Evolutionary conservation across 2,797 vertebrate genomes (phyloP).

Genomic region (Tympanoctomys barrerae): DNA sequence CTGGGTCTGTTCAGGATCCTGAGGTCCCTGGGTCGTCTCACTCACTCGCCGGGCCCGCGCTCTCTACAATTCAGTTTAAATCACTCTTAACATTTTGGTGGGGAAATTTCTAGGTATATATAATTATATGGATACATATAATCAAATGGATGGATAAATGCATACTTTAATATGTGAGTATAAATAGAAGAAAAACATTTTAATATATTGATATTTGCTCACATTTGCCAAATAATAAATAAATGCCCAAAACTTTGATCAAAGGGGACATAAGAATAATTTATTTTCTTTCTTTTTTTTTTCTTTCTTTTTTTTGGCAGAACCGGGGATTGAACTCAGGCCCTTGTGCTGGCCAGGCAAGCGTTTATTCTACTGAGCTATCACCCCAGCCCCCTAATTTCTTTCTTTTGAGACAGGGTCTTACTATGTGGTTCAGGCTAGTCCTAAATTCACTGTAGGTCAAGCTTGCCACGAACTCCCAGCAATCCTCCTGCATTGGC

Average conservation of each 20-base stretch:
- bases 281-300: not conserved
- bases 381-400: not conserved
- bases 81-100: not conserved
- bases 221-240: not conserved
- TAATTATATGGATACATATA: not conserved
- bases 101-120: conserved; percentile 4
- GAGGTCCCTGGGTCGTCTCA: too few relatives aligned
- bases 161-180: not conserved
- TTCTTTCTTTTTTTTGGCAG: too few relatives aligned
- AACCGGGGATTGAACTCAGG: too few relatives aligned
- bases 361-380: too few relatives aligned
- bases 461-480: not conserved
- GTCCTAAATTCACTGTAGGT: not conserved
- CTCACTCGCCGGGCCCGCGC: too few relatives aligned
- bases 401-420: not conserved
- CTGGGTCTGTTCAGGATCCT: too few relatives aligned
- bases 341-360: too few relatives aligned
- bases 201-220: conserved; percentile 11
- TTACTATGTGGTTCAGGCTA: not conserved
- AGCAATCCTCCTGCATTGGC: not conserved
- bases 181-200: conserved; percentile 31
- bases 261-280: not conserved
- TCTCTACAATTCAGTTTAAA: too few relatives aligned
- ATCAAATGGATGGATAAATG: not conserved
- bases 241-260: conserved; percentile 1